Base-by-base conservation (phyloP, 2,888 invertebrate species). In the Calameuta idolon region DNA sequence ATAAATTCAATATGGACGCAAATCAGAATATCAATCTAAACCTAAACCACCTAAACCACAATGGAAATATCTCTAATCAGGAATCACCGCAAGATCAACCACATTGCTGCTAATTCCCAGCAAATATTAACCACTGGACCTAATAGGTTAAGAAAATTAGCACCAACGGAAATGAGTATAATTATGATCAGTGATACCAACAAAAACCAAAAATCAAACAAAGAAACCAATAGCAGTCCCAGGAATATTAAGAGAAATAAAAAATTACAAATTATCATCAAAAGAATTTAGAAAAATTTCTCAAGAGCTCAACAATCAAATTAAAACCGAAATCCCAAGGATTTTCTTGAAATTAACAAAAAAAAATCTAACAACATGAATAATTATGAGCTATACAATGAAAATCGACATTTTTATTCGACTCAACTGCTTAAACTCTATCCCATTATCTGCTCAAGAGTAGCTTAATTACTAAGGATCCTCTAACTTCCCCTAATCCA, bases 1-100 rank as follows among this genome's bases (percentile, higher is more conserved):
- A 77, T 69, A 37, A 75, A 23, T 69, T 69, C n/a, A 77, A 37
- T 30, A 12, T 40, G n/a, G 37, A 74, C 31, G 37, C 71, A 33
- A 77, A 77, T 55, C 74, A 69, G 11, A 75, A 77, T 55, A 68
- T 40, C 69, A 77, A 74, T 68, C 74, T 75, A 34, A 74, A 80
- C 73, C 69, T 74, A 69, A 76, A 80, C 73, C 77, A 34, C 73
- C 73, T 74, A 40, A 77, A 79, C 75, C 77, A 35, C 73, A 80
- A 75, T 77, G 74, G 69, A 40, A 77, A 81, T 75, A 30, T 33
- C 55, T 55, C 55, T 23, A 9, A 23, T 9, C 55, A 55, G 23
- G 23, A 55, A 55, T 55, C 55, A 55, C 23, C 55, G 15, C 55
- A 23, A 55, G 55, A 55, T 55, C 5, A 55, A 55, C 55, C 15